Evolutionary conservation across 1,140 invertebrate genomes (phyloP).

Genomic region (Solenopsis invicta): DNA sequence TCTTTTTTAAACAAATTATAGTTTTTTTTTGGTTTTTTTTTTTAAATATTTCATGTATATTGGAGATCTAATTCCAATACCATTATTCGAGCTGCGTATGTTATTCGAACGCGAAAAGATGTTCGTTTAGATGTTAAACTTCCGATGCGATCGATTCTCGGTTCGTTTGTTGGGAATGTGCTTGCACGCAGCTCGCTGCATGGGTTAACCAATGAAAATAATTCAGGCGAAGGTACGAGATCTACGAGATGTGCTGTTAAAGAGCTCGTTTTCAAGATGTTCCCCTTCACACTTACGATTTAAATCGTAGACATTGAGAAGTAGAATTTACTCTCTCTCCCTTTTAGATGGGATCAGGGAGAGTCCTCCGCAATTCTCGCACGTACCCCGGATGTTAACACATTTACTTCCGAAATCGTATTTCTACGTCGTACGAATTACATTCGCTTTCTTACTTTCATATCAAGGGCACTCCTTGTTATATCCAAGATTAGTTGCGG

Average conservation of each 20-base stretch:
- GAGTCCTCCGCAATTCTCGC: constrained; percentile 22
- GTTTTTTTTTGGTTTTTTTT: not conserved
- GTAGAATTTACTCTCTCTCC: constrained; percentile 11
- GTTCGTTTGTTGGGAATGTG: constrained; percentile 46
- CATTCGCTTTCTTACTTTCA: constrained; percentile 61
- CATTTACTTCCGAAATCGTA: constrained; percentile 50
- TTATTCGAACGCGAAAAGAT: constrained; percentile 50
- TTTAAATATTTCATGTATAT: constrained; percentile 44
- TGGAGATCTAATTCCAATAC: constrained; percentile 72
- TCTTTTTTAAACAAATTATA: constrained; percentile 17
- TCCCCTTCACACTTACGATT: constrained; percentile 65
- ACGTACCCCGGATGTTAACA: constrained; percentile 69
- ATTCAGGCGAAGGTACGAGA: constrained; percentile 59
- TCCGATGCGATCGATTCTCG: constrained; percentile 41
- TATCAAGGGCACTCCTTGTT: constrained; percentile 65
- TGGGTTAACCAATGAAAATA: constrained; percentile 50
- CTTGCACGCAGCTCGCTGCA: constrained; percentile 57
- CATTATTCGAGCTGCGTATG: constrained; percentile 64
- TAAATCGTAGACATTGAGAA: constrained; percentile 65
- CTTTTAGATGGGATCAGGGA: constrained; percentile 31
- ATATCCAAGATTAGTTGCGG: constrained; percentile 60
- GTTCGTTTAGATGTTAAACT: constrained; percentile 33
- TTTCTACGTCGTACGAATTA: constrained; percentile 66
- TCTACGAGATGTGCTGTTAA: constrained; percentile 53
- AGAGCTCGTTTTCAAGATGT: constrained; percentile 61